Evolutionary conservation across 1,140 invertebrate species (phyloP).

Genomic region (Stegodyphus dumicola): DNA sequence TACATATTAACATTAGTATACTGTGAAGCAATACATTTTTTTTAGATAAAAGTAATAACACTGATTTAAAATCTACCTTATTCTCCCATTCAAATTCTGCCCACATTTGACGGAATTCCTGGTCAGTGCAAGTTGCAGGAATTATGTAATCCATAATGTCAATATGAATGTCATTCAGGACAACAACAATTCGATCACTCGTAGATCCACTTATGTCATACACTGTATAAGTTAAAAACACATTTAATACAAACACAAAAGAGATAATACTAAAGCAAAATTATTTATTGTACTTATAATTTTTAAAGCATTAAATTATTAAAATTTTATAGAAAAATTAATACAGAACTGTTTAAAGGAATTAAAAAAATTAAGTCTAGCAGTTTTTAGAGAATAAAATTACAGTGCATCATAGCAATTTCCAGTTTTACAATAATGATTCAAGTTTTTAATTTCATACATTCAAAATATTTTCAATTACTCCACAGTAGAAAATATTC

Average conservation of each 20-base stretch:
- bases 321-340: too few relatives aligned
- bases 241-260: not conserved
- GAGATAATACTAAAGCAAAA: too few relatives aligned
- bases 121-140: slow-evolving; percentile 93
- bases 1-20: not conserved
- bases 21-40: not conserved
- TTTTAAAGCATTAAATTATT: too few relatives aligned
- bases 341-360: too few relatives aligned
- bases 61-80: slow-evolving; percentile 76
- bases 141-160: slow-evolving; percentile 99
- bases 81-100: slow-evolving; percentile 99
- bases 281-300: too few relatives aligned
- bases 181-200: slow-evolving; percentile 95
- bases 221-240: slow-evolving; percentile 72
- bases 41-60: not conserved
- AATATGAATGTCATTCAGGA: slow-evolving; percentile 98
- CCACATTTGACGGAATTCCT: slow-evolving; percentile 99
- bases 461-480: too few relatives aligned
- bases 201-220: slow-evolving; percentile 95
- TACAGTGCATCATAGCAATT: too few relatives aligned
- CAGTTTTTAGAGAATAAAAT: too few relatives aligned
- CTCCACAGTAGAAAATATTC: too few relatives aligned
- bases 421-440: too few relatives aligned
- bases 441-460: too few relatives aligned
- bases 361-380: too few relatives aligned